A percentile compares a stretch with the other conserved stretches of the same genome.
phyloP scores from a whole-genome alignment of 1,140 invertebrate genomes.

The Bursaphelenchus mucronatus region DNA sequence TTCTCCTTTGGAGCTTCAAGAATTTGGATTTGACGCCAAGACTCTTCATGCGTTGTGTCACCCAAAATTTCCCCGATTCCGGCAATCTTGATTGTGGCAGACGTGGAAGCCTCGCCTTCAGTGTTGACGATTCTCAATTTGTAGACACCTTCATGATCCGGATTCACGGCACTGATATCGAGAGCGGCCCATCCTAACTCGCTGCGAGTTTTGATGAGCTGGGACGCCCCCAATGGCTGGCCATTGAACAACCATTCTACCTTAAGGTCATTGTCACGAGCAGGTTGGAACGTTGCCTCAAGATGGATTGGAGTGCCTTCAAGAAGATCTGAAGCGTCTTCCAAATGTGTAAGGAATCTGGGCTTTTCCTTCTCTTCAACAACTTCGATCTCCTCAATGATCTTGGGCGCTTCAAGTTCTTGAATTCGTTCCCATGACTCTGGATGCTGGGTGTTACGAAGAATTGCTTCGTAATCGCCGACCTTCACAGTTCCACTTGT shows the following conservation, averaged over 20 bases:
- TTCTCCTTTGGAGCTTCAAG: slow-evolving; percentile 55
- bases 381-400: slow-evolving; percentile 52
- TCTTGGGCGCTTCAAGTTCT: slow-evolving; percentile 52
- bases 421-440: slow-evolving; percentile 56
- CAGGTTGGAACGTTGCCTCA: slow-evolving; percentile 85
- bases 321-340: slow-evolving; percentile 51
- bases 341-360: slow-evolving; percentile 55
- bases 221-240: slow-evolving; percentile 51
- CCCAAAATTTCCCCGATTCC: slow-evolving; percentile 63
- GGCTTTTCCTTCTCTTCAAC: slow-evolving; percentile 58
- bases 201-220: slow-evolving; percentile 49
- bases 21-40: slow-evolving; percentile 53
- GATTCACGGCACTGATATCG: slow-evolving; percentile 54
- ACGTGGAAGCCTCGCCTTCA: slow-evolving; percentile 65
- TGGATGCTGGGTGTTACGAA: slow-evolving; percentile 50
- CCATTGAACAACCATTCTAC: slow-evolving; percentile 55
- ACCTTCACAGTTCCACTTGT: slow-evolving; percentile 83
- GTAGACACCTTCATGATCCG: slow-evolving; percentile 57
- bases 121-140: slow-evolving; percentile 56
- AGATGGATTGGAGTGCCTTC: slow-evolving; percentile 87
- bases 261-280: slow-evolving; percentile 37
- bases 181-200: slow-evolving; percentile 57
- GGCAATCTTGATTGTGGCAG: slow-evolving; percentile 73
- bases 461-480: slow-evolving; percentile 61
- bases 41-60: slow-evolving; percentile 55